These are phyloP conservation scores for Serripes groenlandicus DNA, from an alignment of 2,888 invertebrate genomes.

Conservation along the genomic window DNA sequence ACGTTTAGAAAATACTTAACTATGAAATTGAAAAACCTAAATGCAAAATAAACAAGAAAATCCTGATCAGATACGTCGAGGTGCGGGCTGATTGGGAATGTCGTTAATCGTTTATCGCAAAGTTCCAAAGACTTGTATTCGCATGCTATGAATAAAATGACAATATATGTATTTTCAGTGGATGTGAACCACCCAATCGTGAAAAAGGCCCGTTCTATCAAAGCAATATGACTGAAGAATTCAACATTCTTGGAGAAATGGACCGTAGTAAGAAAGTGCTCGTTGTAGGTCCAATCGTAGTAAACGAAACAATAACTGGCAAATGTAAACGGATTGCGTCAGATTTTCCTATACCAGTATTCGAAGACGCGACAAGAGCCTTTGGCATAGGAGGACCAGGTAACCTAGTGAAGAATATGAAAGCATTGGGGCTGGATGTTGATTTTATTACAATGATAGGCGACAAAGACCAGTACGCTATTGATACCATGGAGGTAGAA, in stretches of 20 bases:
- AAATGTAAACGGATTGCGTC: slow-evolving; percentile 25
- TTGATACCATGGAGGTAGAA: not conserved
- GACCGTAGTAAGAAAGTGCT: slow-evolving; percentile 16
- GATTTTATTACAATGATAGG: slow-evolving; percentile 40
- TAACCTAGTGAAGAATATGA: slow-evolving; percentile 31
- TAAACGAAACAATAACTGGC: slow-evolving; percentile 34
- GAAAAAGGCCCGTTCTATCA: too few relatives aligned
- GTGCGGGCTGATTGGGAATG: too few relatives aligned
- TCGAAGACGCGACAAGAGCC: not conserved
- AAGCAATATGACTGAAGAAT: not conserved
- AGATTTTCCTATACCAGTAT: slow-evolving; percentile 37
- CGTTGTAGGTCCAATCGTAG: slow-evolving; percentile 33
- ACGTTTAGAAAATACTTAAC: too few relatives aligned
- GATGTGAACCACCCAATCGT: too few relatives aligned
- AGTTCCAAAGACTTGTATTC: too few relatives aligned
- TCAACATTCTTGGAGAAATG: not conserved
- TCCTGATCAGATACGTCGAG: too few relatives aligned
- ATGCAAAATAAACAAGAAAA: too few relatives aligned
- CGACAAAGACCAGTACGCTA: not conserved
- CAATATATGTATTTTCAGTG: too few relatives aligned
- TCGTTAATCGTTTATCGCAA: too few relatives aligned
- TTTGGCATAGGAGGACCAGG: slow-evolving; percentile 36
- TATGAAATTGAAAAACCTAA: too few relatives aligned
- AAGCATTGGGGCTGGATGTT: slow-evolving; percentile 19
- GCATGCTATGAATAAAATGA: too few relatives aligned